A percentile compares a stretch with the other conserved stretches of the same genome.
These are phyloP conservation scores for Sphyrna mokarran DNA, from an alignment of 2,113 vertebrate genomes.

Conservation along the genomic window DNA sequence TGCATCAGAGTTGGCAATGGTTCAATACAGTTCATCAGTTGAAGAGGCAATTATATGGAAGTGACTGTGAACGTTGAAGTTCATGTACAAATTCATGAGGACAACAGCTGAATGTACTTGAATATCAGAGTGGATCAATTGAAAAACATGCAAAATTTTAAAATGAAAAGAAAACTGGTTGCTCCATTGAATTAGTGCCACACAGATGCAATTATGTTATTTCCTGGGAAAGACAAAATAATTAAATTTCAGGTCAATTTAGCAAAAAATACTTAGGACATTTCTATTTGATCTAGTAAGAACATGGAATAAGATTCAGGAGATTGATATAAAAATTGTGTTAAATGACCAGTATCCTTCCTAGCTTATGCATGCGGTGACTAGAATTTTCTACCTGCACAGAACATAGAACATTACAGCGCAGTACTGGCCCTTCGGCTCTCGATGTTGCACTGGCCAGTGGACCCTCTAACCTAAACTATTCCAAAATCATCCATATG, in stretches of 20 bases:
- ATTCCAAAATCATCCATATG: too few species aligned
- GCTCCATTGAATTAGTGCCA: background rate
- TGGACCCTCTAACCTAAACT: too few species aligned
- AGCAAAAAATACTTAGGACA: background rate
- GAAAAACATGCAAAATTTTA: background rate
- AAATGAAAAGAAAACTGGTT: background rate
- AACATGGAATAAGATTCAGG: background rate
- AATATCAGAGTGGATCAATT: background rate
- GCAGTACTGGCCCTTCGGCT: too few species aligned
- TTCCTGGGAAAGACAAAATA: background rate
- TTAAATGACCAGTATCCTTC: background rate
- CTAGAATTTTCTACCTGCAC: too few species aligned
- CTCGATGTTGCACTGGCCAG: too few species aligned
- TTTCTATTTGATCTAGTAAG: background rate
- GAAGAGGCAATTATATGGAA: background rate
- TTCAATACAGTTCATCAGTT: background rate
- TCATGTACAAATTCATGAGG: background rate
- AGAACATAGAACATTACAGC: too few species aligned
- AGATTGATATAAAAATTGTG: background rate
- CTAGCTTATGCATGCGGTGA: background rate
- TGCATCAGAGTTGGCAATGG: background rate
- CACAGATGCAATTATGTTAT: background rate
- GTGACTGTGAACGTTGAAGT: background rate
- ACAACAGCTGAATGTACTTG: background rate
- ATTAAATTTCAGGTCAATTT: background rate